These are phyloP conservation scores for Cataglyphis hispanica DNA, from an alignment of 1,140 invertebrate genomes.

Conservation along the genomic window DNA sequence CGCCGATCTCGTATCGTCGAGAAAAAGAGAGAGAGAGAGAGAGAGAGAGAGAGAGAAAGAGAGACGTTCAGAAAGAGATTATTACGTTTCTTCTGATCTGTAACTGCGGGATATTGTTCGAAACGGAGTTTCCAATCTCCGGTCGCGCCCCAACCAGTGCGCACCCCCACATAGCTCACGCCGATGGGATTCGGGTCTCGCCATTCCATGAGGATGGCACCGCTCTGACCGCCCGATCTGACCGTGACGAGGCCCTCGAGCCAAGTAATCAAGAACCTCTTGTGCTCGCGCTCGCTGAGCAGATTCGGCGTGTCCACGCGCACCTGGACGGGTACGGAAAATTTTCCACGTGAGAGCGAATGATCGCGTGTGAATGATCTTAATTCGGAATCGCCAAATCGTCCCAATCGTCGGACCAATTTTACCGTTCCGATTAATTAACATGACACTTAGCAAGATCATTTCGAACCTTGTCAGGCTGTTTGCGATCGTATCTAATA, in stretches of 20 bases:
- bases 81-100: conserved; percentile 65
- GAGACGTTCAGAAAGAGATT: conserved; percentile 4
- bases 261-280: conserved; percentile 88
- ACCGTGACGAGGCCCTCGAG: conserved; percentile 87
- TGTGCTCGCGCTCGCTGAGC: conserved; percentile 87
- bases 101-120: conserved; percentile 58
- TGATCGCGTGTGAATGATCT: background rate
- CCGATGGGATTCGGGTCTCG: conserved; percentile 87
- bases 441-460: background rate
- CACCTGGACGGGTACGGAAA: conserved; percentile 82
- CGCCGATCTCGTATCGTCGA: conserved; percentile 24
- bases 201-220: conserved; percentile 87
- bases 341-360: conserved; percentile 12
- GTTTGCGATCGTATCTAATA: conserved; percentile 88
- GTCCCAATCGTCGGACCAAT: background rate
- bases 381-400: background rate
- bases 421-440: background rate
- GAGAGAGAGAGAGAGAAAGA: no score
- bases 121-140: conserved; percentile 87
- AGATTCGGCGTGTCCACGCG: conserved; percentile 87
- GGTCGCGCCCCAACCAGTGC: conserved; percentile 88
- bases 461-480: conserved; percentile 88
- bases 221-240: conserved; percentile 81
- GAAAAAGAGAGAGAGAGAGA: no score
- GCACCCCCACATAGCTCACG: conserved; percentile 88